Base-by-base conservation (phyloP, 2,888 invertebrate species). In the Zaprionus obscuricornis region DNA sequence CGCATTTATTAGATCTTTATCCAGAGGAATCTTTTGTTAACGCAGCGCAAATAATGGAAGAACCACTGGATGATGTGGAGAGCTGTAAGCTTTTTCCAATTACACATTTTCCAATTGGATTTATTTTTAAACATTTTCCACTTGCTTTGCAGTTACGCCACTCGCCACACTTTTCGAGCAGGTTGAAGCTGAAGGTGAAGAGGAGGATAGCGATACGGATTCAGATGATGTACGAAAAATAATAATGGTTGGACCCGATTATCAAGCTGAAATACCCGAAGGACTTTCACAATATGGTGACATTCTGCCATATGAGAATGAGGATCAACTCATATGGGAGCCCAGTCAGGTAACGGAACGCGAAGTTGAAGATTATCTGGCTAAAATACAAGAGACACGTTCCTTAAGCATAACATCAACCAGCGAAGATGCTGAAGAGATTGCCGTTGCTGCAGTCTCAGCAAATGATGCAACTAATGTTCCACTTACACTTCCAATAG, bases 241-340 rank as follows among this genome's bases (percentile, higher is more conserved):
- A 14, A 98, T 98, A 67, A 97, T 97, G 96, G 97, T 98, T 17
- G 98, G 98, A 11, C 94, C 94, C 68, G 96, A 97, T 87, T 98
- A 95, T 89, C 98, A 98, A 91, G 98, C 98, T 2, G 94, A 93
- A 50, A 97, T 98, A 85, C 98, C 98, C 1, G 96, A 96, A 88
- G 97, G 97, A 0, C 91, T 98, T 11, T 95, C 95, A 84, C 95
- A 94, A 85, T 98, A 98, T 89, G 98, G 96, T 85, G 98, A 98
- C 90, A 96, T 96, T n/a, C 91, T 96, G 64, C 97, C 97, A 0
- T 97, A 97, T 89, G 97, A 97, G 91, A 98, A 98, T 91, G 97
- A 98, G 88, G 98, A 98, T 88, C 96, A 97, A 90, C 92, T 98
- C 46, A 91, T 98, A 6, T 98, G 98, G 98, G 96, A 97, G 88